A percentile compares a stretch with the other conserved stretches of the same genome.
These are phyloP conservation scores for Distichodus sexfasciatus DNA, from an alignment of 2,797 vertebrate species.

Conservation along the genomic window DNA sequence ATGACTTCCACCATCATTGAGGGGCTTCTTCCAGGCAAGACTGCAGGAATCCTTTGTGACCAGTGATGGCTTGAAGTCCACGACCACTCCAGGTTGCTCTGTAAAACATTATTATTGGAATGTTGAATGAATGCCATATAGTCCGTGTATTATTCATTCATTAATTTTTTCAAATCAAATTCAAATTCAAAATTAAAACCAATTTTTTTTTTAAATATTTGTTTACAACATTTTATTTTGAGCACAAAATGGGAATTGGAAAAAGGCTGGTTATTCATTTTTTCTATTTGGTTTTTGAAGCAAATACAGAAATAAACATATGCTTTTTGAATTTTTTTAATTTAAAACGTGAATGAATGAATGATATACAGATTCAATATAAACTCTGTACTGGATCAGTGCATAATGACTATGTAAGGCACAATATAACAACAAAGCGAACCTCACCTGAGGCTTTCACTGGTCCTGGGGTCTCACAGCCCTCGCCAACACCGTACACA, in stretches of 20 bases:
- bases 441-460: slow-evolving; percentile 89
- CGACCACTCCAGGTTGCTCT: slow-evolving; percentile 97
- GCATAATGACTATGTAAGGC: background rate
- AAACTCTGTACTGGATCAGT: background rate
- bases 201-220: no score
- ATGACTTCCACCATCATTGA: slow-evolving; percentile 89
- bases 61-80: slow-evolving; percentile 83
- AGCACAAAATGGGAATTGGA: no score
- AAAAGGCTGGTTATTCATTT: no score
- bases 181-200: no score
- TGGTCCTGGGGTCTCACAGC: slow-evolving; percentile 89
- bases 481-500: slow-evolving; percentile 93
- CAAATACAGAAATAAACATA: no score
- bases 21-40: slow-evolving; percentile 92
- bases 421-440: background rate
- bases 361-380: background rate
- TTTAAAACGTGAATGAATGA: no score
- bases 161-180: no score
- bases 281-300: no score
- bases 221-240: no score
- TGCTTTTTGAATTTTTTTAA: no score
- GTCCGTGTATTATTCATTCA: no score
- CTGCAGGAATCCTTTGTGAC: slow-evolving; percentile 87
- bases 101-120: slow-evolving; percentile 23
- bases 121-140: background rate